Percentiles rank a stretch among this genome's conserved stretches.
phyloP scores from a whole-genome alignment of 2,888 invertebrate genomes.

The Rambutsinella grinnellia region DNA sequence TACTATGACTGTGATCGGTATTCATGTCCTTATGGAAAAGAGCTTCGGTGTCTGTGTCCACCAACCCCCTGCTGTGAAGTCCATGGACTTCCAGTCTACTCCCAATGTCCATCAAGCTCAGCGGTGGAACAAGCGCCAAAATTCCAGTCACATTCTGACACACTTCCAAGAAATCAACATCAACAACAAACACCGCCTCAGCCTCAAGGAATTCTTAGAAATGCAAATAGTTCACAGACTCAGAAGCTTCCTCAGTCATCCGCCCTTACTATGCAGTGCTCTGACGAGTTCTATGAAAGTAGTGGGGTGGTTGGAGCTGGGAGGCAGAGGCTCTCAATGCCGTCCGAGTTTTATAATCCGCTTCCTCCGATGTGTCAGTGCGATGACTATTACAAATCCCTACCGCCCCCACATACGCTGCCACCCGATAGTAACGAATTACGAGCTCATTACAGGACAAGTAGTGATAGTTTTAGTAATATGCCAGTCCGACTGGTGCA shows the following conservation, averaged over 20 bases:
- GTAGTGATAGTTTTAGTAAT: constrained; percentile 38
- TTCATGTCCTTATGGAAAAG: constrained; percentile 58
- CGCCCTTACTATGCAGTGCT: constrained; percentile 31
- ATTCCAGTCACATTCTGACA: constrained; percentile 47
- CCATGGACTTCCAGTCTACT: constrained; percentile 32
- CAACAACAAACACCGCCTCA: constrained; percentile 35
- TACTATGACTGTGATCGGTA: constrained; percentile 62
- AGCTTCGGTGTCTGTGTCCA: constrained; percentile 61
- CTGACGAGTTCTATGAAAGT: constrained; percentile 23
- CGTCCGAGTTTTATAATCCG: constrained; percentile 66
- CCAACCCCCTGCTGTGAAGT: constrained; percentile 61
- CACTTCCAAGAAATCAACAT: constrained; percentile 31
- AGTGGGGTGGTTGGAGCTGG: constrained; percentile 2
- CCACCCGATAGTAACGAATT: constrained; percentile 34
- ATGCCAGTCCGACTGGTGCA: constrained; percentile 11
- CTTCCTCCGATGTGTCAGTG: constrained; percentile 62
- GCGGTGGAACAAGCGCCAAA: constrained; percentile 23
- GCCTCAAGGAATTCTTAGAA: constrained; percentile 60
- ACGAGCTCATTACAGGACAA: constrained; percentile 38
- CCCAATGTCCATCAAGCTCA: constrained; percentile 9
- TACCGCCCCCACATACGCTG: constrained; percentile 32
- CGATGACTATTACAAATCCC: constrained; percentile 60
- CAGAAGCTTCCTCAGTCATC: constrained; percentile 26
- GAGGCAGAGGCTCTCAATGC: constrained; percentile 63
- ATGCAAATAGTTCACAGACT: constrained; percentile 46